A percentile compares a stretch with the other conserved stretches of the same genome.
Conservation (phyloP, 2,888 invertebrate genomes). For the Mesoligia furuncula region DNA sequence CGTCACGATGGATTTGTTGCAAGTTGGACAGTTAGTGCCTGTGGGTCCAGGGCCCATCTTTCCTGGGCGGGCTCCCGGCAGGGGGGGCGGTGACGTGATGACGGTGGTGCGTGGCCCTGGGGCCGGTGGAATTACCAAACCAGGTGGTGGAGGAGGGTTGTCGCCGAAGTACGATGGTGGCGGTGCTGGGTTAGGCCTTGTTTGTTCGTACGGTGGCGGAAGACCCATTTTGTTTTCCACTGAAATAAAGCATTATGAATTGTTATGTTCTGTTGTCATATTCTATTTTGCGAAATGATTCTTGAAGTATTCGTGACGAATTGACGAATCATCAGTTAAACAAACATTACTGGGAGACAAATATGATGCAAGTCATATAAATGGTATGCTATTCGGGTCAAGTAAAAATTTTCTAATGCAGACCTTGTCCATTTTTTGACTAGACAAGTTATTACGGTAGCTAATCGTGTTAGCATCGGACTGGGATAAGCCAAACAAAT, state of each 20-base stretch:
- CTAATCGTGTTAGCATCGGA: not conserved
- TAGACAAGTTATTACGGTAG: conserved; percentile 9
- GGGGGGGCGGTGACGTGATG: conserved; percentile 73
- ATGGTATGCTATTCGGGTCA: conserved; percentile 28
- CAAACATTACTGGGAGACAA: conserved; percentile 19
- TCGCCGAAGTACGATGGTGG: conserved; percentile 87
- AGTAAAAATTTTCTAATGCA: conserved; percentile 27
- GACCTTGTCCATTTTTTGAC: conserved; percentile 33
- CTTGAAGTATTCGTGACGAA: conserved; percentile 7
- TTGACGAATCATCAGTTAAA: conserved; percentile 9
- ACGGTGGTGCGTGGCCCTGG: conserved; percentile 81
- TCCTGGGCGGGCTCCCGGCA: conserved; percentile 58
- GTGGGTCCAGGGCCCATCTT: conserved; percentile 86
- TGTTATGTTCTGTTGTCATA: conserved; percentile 12
- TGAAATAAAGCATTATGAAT: conserved; percentile 70
- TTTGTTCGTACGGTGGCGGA: conserved; percentile 85
- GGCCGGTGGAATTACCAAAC: conserved; percentile 73
- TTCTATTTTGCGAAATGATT: conserved; percentile 30
- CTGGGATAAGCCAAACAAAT: conserved; percentile 6
- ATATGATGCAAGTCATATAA: conserved; percentile 34
- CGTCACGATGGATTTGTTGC: conserved; percentile 84
- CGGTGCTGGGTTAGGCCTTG: conserved; percentile 81
- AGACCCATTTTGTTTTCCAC: conserved; percentile 89
- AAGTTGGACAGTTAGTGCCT: conserved; percentile 82
- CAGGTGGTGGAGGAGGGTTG: conserved; percentile 82